Base-by-base conservation (phyloP, 2,888 invertebrate genomes). In the Hemithea aestivaria region DNA sequence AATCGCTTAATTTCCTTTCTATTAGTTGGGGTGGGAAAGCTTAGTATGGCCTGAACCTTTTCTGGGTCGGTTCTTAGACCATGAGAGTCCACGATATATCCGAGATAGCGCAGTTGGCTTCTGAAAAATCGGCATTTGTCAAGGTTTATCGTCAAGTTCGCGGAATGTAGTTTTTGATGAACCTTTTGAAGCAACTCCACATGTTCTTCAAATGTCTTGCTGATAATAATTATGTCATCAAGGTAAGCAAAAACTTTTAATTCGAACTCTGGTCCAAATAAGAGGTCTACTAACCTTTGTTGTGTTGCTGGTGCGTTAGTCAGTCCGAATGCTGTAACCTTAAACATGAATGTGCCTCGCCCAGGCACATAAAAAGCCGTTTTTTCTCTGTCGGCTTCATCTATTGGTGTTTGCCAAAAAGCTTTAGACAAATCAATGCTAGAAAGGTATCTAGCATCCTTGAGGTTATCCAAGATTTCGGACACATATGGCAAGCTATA, bases 401-500 rank as follows among this genome's bases (percentile, higher is more conserved):
- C 3, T 2, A 16, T 16, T 16, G 16, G 16, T 16, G 5, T 2
- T 16, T 16, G 16, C 16, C 16, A 16, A 5, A 4, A 16, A 16
- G 16, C 16, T 4, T 5, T 2, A 16, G 16, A 16, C 3, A 16
- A 5, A 16, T 16, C 16, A 5, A 16, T 16, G 16, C 16, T 16
- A 16, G 16, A 16, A 4, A 16, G 16, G 5, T 4, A 16, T 16
- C 16, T 2, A 4, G 16, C 2, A 5, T 16, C 5, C 5, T 16
- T 16, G 2, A 16, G 16, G 16, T 16, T 16, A 16, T 16, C 16
- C 5, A 16, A 5, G 8, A 52, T 45, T 28, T 54, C 49, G 9
- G 54, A 54, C 0, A 56, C 58, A 2, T 56, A 53, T 0, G 50
- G 53, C 27, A 53, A 42, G 0, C 51, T 52, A 7, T 48, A 58